Evolutionary conservation across 2,888 invertebrate species (phyloP).

Genomic region (Rutpela maculata): DNA sequence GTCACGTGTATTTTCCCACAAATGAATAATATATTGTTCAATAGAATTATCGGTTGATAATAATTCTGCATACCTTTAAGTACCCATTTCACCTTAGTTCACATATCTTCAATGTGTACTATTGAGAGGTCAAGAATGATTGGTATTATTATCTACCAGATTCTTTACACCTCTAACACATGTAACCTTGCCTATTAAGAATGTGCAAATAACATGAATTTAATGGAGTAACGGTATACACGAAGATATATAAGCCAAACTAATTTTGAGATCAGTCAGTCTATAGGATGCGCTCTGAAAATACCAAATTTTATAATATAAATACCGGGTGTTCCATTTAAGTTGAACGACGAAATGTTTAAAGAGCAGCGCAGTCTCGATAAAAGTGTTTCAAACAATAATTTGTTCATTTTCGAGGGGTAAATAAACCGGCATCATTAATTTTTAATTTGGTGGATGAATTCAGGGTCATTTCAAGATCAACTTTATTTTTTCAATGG

Average conservation of each 20-base stretch:
- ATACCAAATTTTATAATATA: background rate
- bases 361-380: too few relatives aligned
- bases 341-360: too few relatives aligned
- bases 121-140: slow-evolving; percentile 23
- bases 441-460: too few relatives aligned
- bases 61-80: background rate
- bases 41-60: background rate
- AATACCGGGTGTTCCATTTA: too few relatives aligned
- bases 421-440: too few relatives aligned
- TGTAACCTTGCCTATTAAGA: slow-evolving; percentile 10
- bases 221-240: background rate
- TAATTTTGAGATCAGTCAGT: slow-evolving; percentile 1
- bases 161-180: slow-evolving; percentile 13
- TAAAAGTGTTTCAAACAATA: too few relatives aligned
- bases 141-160: background rate
- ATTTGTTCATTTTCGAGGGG: too few relatives aligned
- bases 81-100: slow-evolving; percentile 7
- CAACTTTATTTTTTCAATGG: too few relatives aligned
- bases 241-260: background rate
- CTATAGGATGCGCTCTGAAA: background rate
- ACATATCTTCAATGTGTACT: background rate
- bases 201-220: slow-evolving; percentile 8
- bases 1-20: too few relatives aligned
- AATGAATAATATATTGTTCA: background rate
- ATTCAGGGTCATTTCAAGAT: too few relatives aligned